phyloP scores from a whole-genome alignment of 2,113 vertebrate species.

The Empidonax alnorum region DNA sequence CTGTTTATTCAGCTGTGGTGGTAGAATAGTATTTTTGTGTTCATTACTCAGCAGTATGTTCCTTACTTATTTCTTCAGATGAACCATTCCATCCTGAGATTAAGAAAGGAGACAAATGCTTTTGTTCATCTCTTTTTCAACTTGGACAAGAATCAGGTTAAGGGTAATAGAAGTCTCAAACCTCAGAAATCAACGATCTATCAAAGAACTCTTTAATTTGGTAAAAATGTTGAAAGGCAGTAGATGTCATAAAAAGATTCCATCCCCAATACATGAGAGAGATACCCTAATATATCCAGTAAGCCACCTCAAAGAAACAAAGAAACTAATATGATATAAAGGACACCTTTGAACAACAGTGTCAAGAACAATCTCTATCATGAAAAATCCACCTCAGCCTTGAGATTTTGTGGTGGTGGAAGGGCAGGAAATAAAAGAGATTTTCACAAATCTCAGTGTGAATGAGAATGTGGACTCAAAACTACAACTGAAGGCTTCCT shows the following conservation, averaged over 20 bases:
- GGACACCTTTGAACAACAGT: neutral
- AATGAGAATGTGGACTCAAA: neutral
- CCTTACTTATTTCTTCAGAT: neutral
- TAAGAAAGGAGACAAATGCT: neutral
- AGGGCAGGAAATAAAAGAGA: neutral
- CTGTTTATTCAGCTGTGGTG: conserved; percentile 23
- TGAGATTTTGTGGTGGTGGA: neutral
- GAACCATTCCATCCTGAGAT: neutral
- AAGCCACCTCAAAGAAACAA: neutral
- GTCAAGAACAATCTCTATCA: neutral
- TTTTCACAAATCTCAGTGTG: neutral
- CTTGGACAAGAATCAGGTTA: neutral
- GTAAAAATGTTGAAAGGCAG: neutral
- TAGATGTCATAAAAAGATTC: neutral
- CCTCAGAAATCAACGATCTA: neutral
- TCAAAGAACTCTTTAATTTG: neutral
- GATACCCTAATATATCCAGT: neutral
- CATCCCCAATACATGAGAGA: neutral
- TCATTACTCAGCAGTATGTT: neutral
- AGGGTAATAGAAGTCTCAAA: neutral
- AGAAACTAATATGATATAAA: neutral
- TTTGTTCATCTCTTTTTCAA: neutral
- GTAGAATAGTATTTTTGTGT: neutral
- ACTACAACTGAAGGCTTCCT: neutral
- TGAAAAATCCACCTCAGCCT: neutral